Conservation (phyloP, 35 echinoderm and acorn worm species). For the Chiridota heheva region DNA sequence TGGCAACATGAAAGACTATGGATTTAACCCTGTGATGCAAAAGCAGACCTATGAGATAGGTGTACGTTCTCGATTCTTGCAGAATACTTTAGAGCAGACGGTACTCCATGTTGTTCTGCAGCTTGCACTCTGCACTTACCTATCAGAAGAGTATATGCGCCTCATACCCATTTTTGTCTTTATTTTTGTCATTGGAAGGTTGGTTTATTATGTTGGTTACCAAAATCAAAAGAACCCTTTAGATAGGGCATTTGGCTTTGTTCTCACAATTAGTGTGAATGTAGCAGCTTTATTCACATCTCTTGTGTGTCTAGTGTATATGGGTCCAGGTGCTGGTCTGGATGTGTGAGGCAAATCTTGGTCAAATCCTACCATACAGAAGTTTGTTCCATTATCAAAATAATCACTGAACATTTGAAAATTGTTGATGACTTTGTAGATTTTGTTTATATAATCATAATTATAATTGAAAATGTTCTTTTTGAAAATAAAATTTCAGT, state of each 20-base stretch:
- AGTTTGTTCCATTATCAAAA: too few relatives aligned
- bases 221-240: conserved; percentile 7
- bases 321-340: background rate
- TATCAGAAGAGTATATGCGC: background rate
- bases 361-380: too few relatives aligned
- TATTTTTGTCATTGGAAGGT: conserved; percentile 30
- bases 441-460: too few relatives aligned
- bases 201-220: conserved; percentile 33
- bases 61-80: background rate
- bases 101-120: conserved; percentile 9
- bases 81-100: conserved; percentile 36
- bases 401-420: too few relatives aligned
- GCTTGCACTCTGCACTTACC: conserved; percentile 1
- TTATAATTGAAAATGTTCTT: too few relatives aligned
- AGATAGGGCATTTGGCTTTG: conserved; percentile 33
- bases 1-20: conserved; percentile 17
- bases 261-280: background rate
- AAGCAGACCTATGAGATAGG: background rate
- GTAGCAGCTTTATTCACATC: background rate
- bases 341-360: too few relatives aligned
- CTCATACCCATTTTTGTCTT: conserved; percentile 15
- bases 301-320: background rate
- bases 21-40: background rate
- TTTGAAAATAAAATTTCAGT: too few relatives aligned
- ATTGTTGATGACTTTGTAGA: too few relatives aligned